These are phyloP conservation scores for Erebia epiphron DNA, from an alignment of 2,888 invertebrate genomes.

Conservation along the genomic window DNA sequence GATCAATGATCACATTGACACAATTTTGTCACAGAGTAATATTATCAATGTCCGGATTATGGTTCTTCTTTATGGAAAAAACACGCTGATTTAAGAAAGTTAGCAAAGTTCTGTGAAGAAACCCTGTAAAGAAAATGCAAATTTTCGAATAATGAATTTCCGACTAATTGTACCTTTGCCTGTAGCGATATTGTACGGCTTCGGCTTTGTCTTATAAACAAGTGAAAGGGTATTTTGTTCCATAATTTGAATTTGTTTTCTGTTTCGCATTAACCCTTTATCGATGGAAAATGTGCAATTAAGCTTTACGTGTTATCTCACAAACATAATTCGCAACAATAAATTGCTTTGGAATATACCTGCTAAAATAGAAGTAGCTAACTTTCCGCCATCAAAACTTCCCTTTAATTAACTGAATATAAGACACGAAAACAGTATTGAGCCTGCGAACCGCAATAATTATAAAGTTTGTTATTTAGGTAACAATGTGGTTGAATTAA, in stretches of 20 bases:
- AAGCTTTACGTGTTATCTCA: constrained; percentile 8
- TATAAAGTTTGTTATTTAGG: constrained; percentile 42
- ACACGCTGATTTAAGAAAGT: background rate
- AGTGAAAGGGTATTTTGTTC: background rate
- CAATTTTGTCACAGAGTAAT: too few relatives aligned
- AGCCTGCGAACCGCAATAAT: constrained; percentile 38
- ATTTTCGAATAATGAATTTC: background rate
- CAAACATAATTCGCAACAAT: constrained; percentile 45
- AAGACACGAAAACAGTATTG: constrained; percentile 40
- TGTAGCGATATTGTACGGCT: background rate
- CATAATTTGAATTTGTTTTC: background rate
- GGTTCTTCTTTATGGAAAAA: background rate
- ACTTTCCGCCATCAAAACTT: constrained; percentile 34
- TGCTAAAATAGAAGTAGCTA: constrained; percentile 23
- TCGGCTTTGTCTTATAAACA: background rate
- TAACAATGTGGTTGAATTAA: constrained; percentile 37
- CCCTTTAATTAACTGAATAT: constrained; percentile 39
- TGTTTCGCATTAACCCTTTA: background rate
- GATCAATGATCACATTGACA: too few relatives aligned
- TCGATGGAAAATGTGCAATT: constrained; percentile 7
- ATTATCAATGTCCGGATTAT: too few relatives aligned
- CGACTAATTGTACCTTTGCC: background rate
- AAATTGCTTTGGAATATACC: constrained; percentile 31
- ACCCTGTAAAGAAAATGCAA: background rate
- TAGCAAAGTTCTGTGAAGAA: background rate